Evolutionary conservation across 2,797 vertebrate genomes (phyloP).

Genomic region (Phataginus tricuspis): DNA sequence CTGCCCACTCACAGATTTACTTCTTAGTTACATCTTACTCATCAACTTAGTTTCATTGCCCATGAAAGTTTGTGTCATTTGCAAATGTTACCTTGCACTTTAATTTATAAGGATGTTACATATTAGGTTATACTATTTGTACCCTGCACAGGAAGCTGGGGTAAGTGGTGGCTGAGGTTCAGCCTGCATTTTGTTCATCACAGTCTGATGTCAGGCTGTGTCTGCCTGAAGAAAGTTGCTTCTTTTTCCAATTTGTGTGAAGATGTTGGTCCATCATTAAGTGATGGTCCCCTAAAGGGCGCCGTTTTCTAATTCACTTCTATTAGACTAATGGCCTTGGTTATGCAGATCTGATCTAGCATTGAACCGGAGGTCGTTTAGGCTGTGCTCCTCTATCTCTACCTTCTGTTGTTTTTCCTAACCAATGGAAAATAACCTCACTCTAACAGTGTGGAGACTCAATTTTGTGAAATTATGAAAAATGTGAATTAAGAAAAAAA

Average conservation of each 20-base stretch:
- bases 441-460: background rate
- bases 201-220: background rate
- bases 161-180: background rate
- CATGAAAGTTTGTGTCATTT: slow-evolving; percentile 55
- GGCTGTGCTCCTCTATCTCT: background rate
- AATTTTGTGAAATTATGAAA: slow-evolving; percentile 30
- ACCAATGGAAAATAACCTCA: background rate
- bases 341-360: background rate
- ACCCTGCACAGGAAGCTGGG: background rate
- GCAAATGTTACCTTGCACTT: slow-evolving; percentile 46
- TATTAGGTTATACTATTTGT: background rate
- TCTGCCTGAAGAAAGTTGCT: background rate
- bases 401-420: slow-evolving; percentile 19
- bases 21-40: too few relatives aligned
- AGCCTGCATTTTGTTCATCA: background rate
- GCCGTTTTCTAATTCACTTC: background rate
- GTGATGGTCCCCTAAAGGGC: background rate
- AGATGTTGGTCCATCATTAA: background rate
- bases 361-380: background rate
- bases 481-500: background rate
- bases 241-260: background rate
- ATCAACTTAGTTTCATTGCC: slow-evolving; percentile 41
- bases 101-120: background rate
- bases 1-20: slow-evolving; percentile 56
- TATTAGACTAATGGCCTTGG: background rate